Base-by-base conservation (phyloP, 1,140 invertebrate genomes). In the Mizuhopecten yessoensis region DNA sequence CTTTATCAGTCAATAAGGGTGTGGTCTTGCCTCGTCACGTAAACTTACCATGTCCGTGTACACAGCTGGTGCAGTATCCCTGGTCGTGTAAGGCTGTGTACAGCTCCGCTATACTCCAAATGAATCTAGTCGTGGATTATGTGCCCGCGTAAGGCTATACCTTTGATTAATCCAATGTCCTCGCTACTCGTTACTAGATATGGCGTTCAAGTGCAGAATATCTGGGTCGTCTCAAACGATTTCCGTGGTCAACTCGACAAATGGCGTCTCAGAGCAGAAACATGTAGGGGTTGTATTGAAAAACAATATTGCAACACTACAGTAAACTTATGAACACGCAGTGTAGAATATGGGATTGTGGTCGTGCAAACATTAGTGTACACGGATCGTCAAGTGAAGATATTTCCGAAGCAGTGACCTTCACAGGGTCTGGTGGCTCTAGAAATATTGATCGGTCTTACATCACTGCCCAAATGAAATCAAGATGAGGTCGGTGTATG, bases 141-240 rank as follows among this genome's bases (percentile, higher is more conserved):
- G 57, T 75, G 57, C n/a, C 57, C 57, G 17, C 57, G 17, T 75
- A 75, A 29, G n/a, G 57, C n/a, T 75, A 39, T 13, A 75, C 57
- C 23, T 75, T 75, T 75, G 57, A 75, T 75, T 75, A 75, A 75
- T 75, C 57, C 57, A n/a, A 13, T 75, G 57, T 75, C 57, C 57
- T 29, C 57, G 57, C 57, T 75, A 75, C 57, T 75, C 29, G 57
- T 75, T 75, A 75, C 57, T 75, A 75, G n/a, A 75, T 75, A 75
- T 75, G 57, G 57, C 57, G 57, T n/a, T n/a, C 3, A 1, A 5
- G 57, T 9, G 23, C 29, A 29, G n/a, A 1, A 29, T 57, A 3
- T 29, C n/a, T 29, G 9, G 57, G 57, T 75, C 57, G 57, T 75
- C 57, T 75, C 57, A 75, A 75, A 75, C 1, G 15, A 49, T n/a